phyloP scores from a whole-genome alignment of 2,113 vertebrate genomes.

The Fukomys damarensis region DNA sequence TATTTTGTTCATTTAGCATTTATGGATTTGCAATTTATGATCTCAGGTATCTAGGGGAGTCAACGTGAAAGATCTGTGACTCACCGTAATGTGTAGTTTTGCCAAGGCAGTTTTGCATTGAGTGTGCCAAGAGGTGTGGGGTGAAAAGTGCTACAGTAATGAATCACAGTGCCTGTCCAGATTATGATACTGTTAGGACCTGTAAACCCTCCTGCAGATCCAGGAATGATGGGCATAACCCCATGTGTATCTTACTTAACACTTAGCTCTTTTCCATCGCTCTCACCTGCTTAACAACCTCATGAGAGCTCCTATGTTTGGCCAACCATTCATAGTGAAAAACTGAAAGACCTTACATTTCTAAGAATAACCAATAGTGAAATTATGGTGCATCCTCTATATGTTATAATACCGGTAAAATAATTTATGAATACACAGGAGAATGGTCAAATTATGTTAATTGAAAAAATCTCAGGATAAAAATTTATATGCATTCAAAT shows the following conservation, averaged over 20 bases:
- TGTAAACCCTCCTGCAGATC: not conserved
- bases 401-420: not conserved
- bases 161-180: not conserved
- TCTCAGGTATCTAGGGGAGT: not conserved
- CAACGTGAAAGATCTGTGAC: not conserved
- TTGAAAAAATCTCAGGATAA: constrained; percentile 13
- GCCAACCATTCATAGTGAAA: not conserved
- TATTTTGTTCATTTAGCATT: not conserved
- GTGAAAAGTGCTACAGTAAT: too few species aligned
- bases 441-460: not conserved
- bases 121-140: fast-evolving
- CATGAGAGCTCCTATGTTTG: not conserved
- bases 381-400: not conserved
- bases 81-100: not conserved
- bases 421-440: not conserved
- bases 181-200: not conserved
- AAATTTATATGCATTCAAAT: not conserved
- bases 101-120: not conserved
- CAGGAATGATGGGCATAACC: too few species aligned
- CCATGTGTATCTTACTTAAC: not conserved
- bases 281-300: not conserved
- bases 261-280: not conserved
- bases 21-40: not conserved
- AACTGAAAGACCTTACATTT: not conserved
- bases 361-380: not conserved